phyloP scores from a whole-genome alignment of 2,888 invertebrate genomes.

The Aelia acuminata region DNA sequence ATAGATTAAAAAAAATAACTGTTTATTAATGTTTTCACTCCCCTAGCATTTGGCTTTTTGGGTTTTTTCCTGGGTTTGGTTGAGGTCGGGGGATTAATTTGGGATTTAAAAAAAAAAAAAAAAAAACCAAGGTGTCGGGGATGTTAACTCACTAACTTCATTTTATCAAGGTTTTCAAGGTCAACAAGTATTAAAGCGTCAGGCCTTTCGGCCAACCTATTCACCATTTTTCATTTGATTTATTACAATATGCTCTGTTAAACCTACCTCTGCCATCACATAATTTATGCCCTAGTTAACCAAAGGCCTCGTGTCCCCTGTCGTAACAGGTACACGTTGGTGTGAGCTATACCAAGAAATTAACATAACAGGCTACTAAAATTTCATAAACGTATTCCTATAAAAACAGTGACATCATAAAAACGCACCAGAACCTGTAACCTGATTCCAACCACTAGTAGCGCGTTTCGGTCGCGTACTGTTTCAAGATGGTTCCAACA shows the following conservation, averaged over 20 bases:
- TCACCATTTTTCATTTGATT: no score
- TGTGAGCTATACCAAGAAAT: neutral
- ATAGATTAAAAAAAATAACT: no score
- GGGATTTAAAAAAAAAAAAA: no score
- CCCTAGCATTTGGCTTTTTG: no score
- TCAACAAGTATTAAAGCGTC: no score
- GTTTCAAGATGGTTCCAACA: neutral
- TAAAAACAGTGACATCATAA: neutral
- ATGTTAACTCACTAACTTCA: no score
- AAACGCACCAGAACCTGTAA: neutral
- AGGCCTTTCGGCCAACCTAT: no score
- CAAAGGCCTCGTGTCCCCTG: neutral
- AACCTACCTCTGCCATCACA: neutral
- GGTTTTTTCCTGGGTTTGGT: no score
- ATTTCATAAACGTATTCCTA: neutral
- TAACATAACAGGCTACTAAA: constrained; percentile 5
- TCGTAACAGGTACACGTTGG: neutral
- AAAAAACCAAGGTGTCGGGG: no score
- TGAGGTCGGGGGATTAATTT: no score
- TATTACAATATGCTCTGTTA: neutral
- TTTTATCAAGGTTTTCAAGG: no score
- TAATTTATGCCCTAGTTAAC: neutral
- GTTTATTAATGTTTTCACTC: no score
- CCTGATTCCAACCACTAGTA: neutral
- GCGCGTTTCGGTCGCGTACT: neutral